Evolutionary conservation across 2,888 invertebrate genomes (phyloP), one percentile per base, ranked within the genome.

Genomic region (Ephialtes manifestator): DNA sequence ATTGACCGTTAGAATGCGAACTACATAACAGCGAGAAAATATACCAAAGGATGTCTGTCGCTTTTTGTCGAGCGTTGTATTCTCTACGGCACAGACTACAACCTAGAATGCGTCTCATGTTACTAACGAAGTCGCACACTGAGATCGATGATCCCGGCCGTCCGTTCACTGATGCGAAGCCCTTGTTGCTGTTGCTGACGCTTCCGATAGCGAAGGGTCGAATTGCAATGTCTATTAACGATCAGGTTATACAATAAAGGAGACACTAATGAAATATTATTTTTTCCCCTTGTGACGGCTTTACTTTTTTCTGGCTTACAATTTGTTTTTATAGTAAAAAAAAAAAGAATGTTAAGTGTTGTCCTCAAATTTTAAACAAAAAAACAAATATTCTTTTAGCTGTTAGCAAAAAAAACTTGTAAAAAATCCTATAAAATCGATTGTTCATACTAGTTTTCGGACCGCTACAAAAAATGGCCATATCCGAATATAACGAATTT

Each of bases 111-210:
- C 74, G 70, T 81, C 72, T 84, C 63, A 60, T 68, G 78, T 84
- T 81, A 78, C 81, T 78, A 84, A 84, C 74, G 78, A 84, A 53
- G 77, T 78, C 63, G 74, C 74, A 81, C 81, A 84, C 20, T 78
- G 78, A 78, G 81, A 84, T 84, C 81, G 74, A 84, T 78, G 74
- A 84, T 84, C 78, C 46, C 53, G 63, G n/a, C 43, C 65, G 77
- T 84, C n/a, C 68, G 43, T 81, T 74, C 77, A 60, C 20, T 53
- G 43, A 58, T 39, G 60, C n/a, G 35, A 15, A 51, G 31, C 60
- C 35, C 24, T 15, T 20, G n/a, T 31, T 15, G 58, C 31, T 63
- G 10, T 39, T 39, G 20, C 4, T 63, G 20, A 35, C 4, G 20
- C 18, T 20, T 8, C 4, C 24, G 46, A 2, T 20, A 76, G 31